A percentile compares a stretch with the other conserved stretches of the same genome.
Evolutionary conservation across 2,888 invertebrate species (phyloP).

Genomic region (Sericinus montela): DNA sequence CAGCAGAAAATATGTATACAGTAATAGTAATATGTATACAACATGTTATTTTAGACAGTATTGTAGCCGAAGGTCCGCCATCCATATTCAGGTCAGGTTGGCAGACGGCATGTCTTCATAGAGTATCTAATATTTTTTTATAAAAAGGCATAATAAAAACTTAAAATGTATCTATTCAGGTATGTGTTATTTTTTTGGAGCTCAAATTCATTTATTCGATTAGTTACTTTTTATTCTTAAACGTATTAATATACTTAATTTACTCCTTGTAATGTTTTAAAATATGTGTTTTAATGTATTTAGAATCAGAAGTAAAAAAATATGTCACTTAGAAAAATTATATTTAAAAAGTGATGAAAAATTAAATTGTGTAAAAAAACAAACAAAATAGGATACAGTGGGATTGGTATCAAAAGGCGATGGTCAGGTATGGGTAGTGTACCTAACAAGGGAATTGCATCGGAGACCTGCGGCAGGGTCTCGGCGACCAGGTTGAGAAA

Average conservation of each 20-base stretch:
- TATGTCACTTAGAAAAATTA: constrained; percentile 24
- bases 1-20: no score
- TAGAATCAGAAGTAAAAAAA: constrained; percentile 35
- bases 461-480: constrained; percentile 99
- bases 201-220: constrained; percentile 2
- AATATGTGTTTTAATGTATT: constrained; percentile 58
- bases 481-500: constrained; percentile 99
- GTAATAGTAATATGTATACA: no score
- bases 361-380: constrained; percentile 46
- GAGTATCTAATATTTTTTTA: no score
- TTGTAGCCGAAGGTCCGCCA: no score
- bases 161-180: neutral
- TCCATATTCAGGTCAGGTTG: no score
- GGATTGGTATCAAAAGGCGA: constrained; percentile 35
- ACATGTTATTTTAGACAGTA: no score
- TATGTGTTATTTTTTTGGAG: constrained; percentile 17
- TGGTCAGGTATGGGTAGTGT: constrained; percentile 78
- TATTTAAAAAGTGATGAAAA: constrained; percentile 32
- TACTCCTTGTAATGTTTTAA: constrained; percentile 77
- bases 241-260: constrained; percentile 47
- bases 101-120: no score
- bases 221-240: neutral
- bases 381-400: constrained; percentile 49
- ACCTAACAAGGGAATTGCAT: constrained; percentile 99
- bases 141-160: neutral